Evolutionary conservation across 1,140 invertebrate genomes (phyloP).

Genomic region (Nephotettix cincticeps): DNA sequence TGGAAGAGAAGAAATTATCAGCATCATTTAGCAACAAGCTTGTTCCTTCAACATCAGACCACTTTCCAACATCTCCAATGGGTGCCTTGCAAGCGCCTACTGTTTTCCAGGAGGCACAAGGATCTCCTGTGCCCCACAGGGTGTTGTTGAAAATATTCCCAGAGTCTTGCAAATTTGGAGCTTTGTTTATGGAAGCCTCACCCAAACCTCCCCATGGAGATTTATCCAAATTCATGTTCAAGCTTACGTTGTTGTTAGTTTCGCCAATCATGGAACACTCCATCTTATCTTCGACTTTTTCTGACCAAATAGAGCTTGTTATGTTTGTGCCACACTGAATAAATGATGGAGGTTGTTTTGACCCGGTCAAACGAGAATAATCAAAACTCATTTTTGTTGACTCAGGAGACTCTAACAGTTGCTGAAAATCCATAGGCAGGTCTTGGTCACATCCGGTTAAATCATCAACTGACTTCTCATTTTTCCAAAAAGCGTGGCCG

Average conservation of each 20-base stretch:
- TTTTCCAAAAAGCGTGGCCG: constrained; percentile 61
- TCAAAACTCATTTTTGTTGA: constrained; percentile 29
- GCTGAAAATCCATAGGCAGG: constrained; percentile 57
- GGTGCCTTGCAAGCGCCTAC: not conserved
- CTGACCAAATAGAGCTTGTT: constrained; percentile 50
- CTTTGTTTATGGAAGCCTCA: not conserved
- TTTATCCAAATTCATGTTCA: not conserved
- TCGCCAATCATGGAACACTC: constrained; percentile 7
- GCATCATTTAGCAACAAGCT: constrained; percentile 29
- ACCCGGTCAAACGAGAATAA: not conserved
- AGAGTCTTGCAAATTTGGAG: not conserved
- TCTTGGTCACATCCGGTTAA: constrained; percentile 56
- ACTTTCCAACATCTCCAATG: constrained; percentile 1
- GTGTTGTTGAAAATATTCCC: not conserved
- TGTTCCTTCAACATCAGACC: constrained; percentile 35
- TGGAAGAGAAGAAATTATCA: constrained; percentile 33
- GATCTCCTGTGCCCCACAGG: not conserved
- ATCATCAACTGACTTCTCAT: constrained; percentile 48
- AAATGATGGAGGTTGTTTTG: constrained; percentile 35
- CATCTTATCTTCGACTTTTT: constrained; percentile 35
- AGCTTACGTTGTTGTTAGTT: not conserved
- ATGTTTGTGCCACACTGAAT: constrained; percentile 49
- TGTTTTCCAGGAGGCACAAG: not conserved
- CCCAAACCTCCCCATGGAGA: not conserved
- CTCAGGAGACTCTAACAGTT: constrained; percentile 55